Evolutionary conservation across 2,888 invertebrate genomes (phyloP).

Genomic region (Arctia plantaginis): DNA sequence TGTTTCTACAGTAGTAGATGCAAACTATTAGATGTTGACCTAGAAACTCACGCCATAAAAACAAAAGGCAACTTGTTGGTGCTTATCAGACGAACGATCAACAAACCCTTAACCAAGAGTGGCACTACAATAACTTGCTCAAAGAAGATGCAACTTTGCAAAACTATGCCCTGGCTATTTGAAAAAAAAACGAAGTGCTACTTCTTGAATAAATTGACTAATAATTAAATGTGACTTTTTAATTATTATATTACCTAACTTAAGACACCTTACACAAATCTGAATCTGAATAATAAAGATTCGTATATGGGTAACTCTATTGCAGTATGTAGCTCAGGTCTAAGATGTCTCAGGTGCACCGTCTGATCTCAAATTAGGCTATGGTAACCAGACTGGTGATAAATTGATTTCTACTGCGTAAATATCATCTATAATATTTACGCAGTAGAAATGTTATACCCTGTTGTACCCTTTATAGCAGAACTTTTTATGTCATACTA

Average conservation of each 20-base stretch:
- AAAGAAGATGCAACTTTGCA: neutral
- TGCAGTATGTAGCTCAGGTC: neutral
- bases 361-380: too few relatives aligned
- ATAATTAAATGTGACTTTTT: too few relatives aligned
- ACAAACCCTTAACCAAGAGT: neutral
- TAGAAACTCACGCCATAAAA: neutral
- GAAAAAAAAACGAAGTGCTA: neutral
- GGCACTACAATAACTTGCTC: neutral
- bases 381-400: too few relatives aligned
- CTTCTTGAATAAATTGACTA: neutral
- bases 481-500: too few relatives aligned
- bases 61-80: neutral
- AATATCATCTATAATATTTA: too few relatives aligned
- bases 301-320: neutral
- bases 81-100: neutral
- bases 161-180: neutral
- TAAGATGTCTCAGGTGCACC: conserved; percentile 3
- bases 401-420: too few relatives aligned
- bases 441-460: too few relatives aligned
- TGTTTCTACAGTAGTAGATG: neutral
- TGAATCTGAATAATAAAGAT: too few relatives aligned
- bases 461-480: too few relatives aligned
- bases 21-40: neutral
- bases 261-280: too few relatives aligned
- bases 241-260: too few relatives aligned